These are phyloP conservation scores for Centruroides vittatus DNA, from an alignment of 1,140 invertebrate genomes.

Conservation along the genomic window DNA sequence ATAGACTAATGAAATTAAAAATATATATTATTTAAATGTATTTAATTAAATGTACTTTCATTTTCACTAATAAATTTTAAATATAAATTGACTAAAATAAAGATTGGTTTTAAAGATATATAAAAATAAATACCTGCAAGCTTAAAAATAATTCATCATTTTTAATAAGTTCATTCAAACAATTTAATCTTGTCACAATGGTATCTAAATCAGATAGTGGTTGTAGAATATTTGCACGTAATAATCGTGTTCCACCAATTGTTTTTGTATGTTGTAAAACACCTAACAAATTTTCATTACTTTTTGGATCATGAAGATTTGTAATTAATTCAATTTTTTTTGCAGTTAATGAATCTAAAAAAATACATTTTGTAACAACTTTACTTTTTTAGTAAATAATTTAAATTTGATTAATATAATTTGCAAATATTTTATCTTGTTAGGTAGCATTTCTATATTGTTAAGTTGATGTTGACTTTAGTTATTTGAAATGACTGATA, in stretches of 20 bases:
- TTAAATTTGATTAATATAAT: too few relatives aligned
- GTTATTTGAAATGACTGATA: too few relatives aligned
- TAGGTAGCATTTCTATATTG: too few relatives aligned
- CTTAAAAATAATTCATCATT: constrained; percentile 37
- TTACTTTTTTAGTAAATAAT: too few relatives aligned
- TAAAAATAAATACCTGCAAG: constrained; percentile 25
- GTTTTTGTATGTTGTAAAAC: constrained; percentile 66
- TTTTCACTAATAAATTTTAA: too few relatives aligned
- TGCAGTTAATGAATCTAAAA: constrained; percentile 28
- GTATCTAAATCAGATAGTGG: constrained; percentile 37
- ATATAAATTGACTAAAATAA: too few relatives aligned
- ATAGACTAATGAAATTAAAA: constrained; percentile 21
- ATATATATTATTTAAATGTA: too few relatives aligned
- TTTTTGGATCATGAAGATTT: constrained; percentile 30
- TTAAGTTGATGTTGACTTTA: too few relatives aligned
- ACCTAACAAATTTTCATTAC: constrained; percentile 44
- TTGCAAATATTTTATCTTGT: too few relatives aligned
- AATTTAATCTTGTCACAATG: constrained; percentile 51
- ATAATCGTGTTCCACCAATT: constrained; percentile 50
- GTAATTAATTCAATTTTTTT: constrained; percentile 56
- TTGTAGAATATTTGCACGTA: constrained; percentile 62
- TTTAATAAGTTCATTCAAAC: constrained; percentile 55
- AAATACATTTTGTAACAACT: neutral
- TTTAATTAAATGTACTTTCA: too few relatives aligned
- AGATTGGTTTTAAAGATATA: too few relatives aligned